Evolutionary conservation across 1,140 invertebrate species (phyloP).

Genomic region (Sinella curviseta): DNA sequence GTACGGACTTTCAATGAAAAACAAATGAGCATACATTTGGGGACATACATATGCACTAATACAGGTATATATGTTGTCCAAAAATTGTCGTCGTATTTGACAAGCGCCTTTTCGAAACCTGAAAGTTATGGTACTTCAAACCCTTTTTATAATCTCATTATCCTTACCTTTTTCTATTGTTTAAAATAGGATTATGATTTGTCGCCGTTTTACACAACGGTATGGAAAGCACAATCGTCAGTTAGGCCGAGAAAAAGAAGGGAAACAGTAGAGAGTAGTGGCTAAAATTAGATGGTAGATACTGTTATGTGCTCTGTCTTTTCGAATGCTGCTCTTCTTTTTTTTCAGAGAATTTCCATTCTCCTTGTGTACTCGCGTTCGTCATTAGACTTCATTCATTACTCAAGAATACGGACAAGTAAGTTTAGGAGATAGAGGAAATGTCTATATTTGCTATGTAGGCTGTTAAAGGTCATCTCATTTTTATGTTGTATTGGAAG

Average conservation of each 20-base stretch:
- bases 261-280: neutral
- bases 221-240: too few species aligned
- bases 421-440: neutral
- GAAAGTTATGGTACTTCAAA: too few species aligned
- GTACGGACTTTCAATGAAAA: too few species aligned
- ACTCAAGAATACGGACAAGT: neutral
- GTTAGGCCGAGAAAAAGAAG: neutral
- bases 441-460: neutral
- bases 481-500: neutral
- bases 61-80: too few species aligned
- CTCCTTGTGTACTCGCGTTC: neutral
- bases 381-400: slow-evolving; percentile 8
- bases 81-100: too few species aligned
- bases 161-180: too few species aligned
- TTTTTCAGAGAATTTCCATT: neutral
- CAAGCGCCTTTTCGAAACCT: too few species aligned
- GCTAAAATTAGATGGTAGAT: slow-evolving; percentile 14
- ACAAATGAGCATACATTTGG: too few species aligned
- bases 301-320: neutral
- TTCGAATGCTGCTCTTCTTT: neutral
- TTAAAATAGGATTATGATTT: too few species aligned
- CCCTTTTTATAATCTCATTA: too few species aligned
- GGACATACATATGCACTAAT: too few species aligned
- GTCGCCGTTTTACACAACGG: too few species aligned
- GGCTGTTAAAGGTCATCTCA: slow-evolving; percentile 2